These are phyloP conservation scores for Sinosuthora webbiana DNA, from an alignment of 2,113 vertebrate species.

Conservation along the genomic window DNA sequence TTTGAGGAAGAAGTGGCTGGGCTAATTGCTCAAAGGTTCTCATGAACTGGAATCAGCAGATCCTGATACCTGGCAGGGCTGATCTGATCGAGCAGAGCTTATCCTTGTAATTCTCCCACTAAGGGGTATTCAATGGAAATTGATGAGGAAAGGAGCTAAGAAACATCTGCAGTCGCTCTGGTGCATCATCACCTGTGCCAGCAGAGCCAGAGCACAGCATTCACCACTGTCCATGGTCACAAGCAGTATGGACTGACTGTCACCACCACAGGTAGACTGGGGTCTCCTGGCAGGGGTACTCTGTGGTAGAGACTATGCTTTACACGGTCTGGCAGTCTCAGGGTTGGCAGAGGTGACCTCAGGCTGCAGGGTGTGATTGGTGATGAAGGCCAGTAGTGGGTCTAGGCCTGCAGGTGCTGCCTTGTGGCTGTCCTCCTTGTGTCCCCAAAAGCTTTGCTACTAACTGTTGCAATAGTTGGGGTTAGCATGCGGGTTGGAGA, in stretches of 20 bases:
- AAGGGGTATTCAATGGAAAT: background rate
- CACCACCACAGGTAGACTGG: background rate
- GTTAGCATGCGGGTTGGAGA: background rate
- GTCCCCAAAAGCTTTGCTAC: background rate
- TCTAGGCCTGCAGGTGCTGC: background rate
- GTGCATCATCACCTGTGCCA: background rate
- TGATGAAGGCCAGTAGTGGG: background rate
- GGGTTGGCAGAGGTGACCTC: background rate
- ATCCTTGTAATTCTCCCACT: background rate
- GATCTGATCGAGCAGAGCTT: rapidly evolving
- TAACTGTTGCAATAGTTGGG: background rate
- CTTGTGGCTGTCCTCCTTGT: background rate
- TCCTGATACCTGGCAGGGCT: background rate
- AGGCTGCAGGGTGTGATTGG: background rate
- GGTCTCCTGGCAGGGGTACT: background rate
- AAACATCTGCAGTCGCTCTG: background rate
- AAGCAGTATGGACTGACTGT: background rate
- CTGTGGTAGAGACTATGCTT: rapidly evolving
- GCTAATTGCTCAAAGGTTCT: background rate
- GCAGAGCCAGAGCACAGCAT: background rate
- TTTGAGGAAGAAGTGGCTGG: background rate
- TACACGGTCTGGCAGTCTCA: background rate
- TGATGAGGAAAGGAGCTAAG: background rate
- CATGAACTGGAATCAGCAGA: background rate
- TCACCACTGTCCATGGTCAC: background rate